Conservation (phyloP, 1,140 invertebrate species). For the Rhopalosiphum maidis region DNA sequence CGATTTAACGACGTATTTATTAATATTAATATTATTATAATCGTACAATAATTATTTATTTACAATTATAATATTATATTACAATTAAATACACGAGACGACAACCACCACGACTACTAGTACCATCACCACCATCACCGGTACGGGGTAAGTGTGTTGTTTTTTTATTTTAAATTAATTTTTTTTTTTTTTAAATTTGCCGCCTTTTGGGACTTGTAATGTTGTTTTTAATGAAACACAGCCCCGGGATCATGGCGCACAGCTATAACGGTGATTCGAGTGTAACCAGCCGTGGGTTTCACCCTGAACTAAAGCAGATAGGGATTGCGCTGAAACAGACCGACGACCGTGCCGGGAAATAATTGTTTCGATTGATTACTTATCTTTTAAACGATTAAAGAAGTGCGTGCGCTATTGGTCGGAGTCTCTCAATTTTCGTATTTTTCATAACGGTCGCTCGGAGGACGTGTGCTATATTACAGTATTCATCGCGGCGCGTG, state of each 20-base stretch:
- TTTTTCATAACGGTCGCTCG: constrained; percentile 15
- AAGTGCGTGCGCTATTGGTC: background rate
- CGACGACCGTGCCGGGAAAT: background rate
- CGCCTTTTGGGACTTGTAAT: background rate
- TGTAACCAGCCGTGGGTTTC: background rate
- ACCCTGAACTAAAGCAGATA: background rate
- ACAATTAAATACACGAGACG: background rate
- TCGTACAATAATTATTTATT: background rate
- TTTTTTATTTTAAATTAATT: no score
- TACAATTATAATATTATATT: background rate
- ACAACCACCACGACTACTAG: background rate
- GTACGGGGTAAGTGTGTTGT: constrained; percentile 11
- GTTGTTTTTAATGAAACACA: no score
- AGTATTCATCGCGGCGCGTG: constrained; percentile 34
- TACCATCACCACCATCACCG: no score
- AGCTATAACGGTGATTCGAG: background rate
- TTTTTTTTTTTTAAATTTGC: background rate
- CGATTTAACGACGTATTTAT: background rate
- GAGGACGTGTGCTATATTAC: constrained; percentile 1
- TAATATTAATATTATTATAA: background rate
- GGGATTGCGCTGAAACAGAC: background rate
- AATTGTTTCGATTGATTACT: background rate
- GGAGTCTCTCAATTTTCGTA: background rate
- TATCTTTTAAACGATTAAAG: background rate
- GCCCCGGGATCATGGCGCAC: background rate